These are phyloP conservation scores for Caligus rogercresseyi DNA, from an alignment of 1,140 invertebrate species.

Conservation along the genomic window DNA sequence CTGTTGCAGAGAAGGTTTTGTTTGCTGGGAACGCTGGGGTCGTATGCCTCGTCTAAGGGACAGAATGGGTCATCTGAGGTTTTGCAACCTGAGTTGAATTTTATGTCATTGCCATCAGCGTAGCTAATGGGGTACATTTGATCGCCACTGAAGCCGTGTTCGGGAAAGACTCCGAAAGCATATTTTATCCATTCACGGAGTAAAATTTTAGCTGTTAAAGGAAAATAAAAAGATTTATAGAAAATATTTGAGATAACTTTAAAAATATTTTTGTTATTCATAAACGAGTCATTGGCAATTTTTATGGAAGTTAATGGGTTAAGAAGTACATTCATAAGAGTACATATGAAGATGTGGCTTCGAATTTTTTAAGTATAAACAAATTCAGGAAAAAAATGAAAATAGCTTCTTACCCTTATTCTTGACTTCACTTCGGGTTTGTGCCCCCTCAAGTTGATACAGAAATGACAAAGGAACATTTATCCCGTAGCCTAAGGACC, in stretches of 20 bases:
- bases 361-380: no score
- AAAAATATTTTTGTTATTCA: no score
- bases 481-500: background rate
- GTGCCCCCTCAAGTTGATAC: background rate
- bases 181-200: constrained; percentile 14
- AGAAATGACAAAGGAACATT: background rate
- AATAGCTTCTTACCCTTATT: no score
- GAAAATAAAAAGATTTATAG: background rate
- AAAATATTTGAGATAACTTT: no score
- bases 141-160: background rate
- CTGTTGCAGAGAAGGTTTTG: constrained; percentile 11
- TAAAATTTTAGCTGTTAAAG: constrained; percentile 9
- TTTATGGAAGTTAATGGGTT: no score
- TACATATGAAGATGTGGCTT: no score
- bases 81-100: background rate
- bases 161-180: constrained; percentile 13
- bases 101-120: constrained; percentile 1
- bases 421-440: background rate
- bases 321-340: no score
- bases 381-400: no score
- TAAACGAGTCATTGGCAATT: no score
- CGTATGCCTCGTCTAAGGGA: background rate
- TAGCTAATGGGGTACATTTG: constrained; percentile 1
- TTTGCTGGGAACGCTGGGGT: constrained; percentile 1
- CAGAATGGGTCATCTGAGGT: background rate